These are phyloP conservation scores for Dendroctonus valens DNA, from an alignment of 1,140 invertebrate species.

Conservation along the genomic window DNA sequence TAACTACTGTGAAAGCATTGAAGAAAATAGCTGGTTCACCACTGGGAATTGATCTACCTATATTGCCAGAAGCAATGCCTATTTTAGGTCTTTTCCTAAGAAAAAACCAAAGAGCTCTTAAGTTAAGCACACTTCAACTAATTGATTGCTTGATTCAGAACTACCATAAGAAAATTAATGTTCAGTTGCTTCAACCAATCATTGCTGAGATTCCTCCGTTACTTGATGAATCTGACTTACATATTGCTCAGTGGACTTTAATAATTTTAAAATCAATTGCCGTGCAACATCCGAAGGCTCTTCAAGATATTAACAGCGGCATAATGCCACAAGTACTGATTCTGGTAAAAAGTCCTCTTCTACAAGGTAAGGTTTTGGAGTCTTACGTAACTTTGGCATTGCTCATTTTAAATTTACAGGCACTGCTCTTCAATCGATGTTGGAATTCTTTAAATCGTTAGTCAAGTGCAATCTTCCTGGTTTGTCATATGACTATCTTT, in stretches of 20 bases:
- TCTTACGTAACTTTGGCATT: conserved; percentile 16
- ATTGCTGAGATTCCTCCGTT: conserved; percentile 83
- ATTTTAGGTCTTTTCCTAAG: conserved; percentile 91
- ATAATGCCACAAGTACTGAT: conserved; percentile 84
- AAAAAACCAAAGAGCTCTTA: conserved; percentile 95
- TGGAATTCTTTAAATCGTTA: conserved; percentile 89
- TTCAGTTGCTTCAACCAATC: conserved; percentile 41
- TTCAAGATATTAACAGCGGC: conserved; percentile 53
- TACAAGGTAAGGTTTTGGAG: conserved; percentile 63
- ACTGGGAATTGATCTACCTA: conserved; percentile 82
- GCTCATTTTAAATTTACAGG: conserved; percentile 54
- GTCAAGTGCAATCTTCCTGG: conserved; percentile 77
- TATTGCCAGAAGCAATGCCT: conserved; percentile 85
- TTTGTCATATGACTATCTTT: conserved; percentile 76
- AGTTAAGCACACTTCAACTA: conserved; percentile 86
- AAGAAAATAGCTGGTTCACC: conserved; percentile 92
- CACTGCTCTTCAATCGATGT: conserved; percentile 81
- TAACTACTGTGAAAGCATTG: conserved; percentile 94
- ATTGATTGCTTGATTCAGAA: conserved; percentile 74
- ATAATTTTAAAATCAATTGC: conserved; percentile 76
- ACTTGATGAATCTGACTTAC: conserved; percentile 90
- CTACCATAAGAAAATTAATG: conserved; percentile 45
- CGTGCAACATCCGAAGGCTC: conserved; percentile 64
- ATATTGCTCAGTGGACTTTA: conserved; percentile 90
- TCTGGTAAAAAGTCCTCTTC: conserved; percentile 85